phyloP scores from a whole-genome alignment of 37 sponge, comb jelly and placozoan genomes.

The Agelas oroides region DNA sequence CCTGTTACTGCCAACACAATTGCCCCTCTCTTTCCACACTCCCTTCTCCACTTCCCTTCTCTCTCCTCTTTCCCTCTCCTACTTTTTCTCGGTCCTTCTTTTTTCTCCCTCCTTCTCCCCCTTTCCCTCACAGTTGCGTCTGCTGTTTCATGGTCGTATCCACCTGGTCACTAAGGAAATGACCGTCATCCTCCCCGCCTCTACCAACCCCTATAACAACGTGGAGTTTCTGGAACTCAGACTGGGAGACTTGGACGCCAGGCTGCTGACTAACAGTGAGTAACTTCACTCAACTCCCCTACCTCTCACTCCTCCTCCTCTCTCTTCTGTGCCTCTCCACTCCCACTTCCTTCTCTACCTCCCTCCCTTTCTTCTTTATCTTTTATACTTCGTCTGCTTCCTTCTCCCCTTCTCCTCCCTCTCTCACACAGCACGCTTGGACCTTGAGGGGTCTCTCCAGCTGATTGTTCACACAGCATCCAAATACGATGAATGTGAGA shows the following conservation, averaged over 20 bases:
- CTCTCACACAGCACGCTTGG: constrained; percentile 43
- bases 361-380: not conserved
- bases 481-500: constrained; percentile 89
- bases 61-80: too few relatives aligned
- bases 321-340: too few relatives aligned
- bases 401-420: not conserved
- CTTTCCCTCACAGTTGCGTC: constrained; percentile 54
- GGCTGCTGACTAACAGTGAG: constrained; percentile 54
- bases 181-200: constrained; percentile 58
- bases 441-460: constrained; percentile 64
- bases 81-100: too few relatives aligned
- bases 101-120: too few relatives aligned
- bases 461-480: constrained; percentile 89
- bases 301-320: not conserved
- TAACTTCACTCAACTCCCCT: not conserved
- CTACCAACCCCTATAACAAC: constrained; percentile 86
- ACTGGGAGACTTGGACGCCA: constrained; percentile 30
- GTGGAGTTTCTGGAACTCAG: constrained; percentile 79
- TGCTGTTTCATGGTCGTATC: constrained; percentile 79
- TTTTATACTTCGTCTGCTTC: not conserved
- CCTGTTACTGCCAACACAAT: too few relatives aligned
- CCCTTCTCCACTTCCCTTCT: too few relatives aligned
- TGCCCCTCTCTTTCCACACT: too few relatives aligned
- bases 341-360: too few relatives aligned
- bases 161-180: constrained; percentile 49